Percentiles rank a stretch among this genome's conserved stretches.
Conservation (phyloP, 2,797 vertebrate species). For the Pangasius mekongensis region DNA sequence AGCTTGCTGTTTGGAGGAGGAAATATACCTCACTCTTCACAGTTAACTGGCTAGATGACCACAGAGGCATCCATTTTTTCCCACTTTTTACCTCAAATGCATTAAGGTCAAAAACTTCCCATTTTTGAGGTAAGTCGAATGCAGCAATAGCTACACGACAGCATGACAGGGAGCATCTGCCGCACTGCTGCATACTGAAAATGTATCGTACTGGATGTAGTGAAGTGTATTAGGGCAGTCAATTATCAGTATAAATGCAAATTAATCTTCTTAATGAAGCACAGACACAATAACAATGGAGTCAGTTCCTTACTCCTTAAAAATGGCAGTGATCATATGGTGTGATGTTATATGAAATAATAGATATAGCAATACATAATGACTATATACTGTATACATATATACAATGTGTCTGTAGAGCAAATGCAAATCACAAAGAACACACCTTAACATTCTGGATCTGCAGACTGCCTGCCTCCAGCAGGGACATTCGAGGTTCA, state of each 20-base stretch:
- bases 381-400: not conserved
- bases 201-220: not conserved
- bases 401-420: not conserved
- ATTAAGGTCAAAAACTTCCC: not conserved
- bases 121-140: not conserved
- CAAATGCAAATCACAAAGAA: slow-evolving; percentile 11
- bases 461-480: slow-evolving; percentile 92
- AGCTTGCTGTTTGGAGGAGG: not conserved
- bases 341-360: not conserved
- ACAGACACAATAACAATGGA: not conserved
- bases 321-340: not conserved
- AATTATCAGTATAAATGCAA: not conserved
- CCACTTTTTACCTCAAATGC: not conserved
- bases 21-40: not conserved
- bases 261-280: slow-evolving; percentile 8
- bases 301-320: not conserved
- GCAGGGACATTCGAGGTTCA: slow-evolving; percentile 90
- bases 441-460: slow-evolving; percentile 78
- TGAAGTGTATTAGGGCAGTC: not conserved
- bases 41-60: not conserved
- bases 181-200: not conserved
- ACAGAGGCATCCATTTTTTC: not conserved
- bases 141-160: not conserved
- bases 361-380: too few relatives aligned
- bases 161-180: not conserved